These are phyloP conservation scores for Pantelozetes paolii DNA, from an alignment of 2,888 invertebrate species.

Conservation along the genomic window DNA sequence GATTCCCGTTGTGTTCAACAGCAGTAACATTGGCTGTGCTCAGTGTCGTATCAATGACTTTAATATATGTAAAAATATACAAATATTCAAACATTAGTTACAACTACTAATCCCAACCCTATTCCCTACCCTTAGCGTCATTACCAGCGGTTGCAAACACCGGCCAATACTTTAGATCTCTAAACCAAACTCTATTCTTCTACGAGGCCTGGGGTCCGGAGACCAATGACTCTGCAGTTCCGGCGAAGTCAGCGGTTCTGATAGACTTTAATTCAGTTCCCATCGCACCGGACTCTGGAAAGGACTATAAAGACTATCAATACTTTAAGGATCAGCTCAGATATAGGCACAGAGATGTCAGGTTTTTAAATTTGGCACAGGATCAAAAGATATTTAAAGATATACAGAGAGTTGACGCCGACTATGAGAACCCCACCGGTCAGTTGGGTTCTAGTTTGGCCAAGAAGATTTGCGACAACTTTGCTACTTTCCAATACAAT, in stretches of 20 bases:
- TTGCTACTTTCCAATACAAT: constrained; percentile 44
- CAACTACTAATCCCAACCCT: background rate
- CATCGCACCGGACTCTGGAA: background rate
- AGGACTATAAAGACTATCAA: constrained; percentile 32
- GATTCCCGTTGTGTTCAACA: constrained; percentile 22
- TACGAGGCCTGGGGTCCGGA: constrained; percentile 34
- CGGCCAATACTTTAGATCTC: constrained; percentile 18
- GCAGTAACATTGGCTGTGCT: constrained; percentile 11
- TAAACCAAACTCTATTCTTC: constrained; percentile 35
- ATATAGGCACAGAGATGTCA: constrained; percentile 32
- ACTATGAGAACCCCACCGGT: constrained; percentile 3
- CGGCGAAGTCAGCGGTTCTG: constrained; percentile 30
- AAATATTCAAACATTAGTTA: background rate
- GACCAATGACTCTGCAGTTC: background rate
- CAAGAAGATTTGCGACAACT: constrained; percentile 45
- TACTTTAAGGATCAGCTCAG: constrained; percentile 33
- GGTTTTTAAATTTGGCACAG: background rate
- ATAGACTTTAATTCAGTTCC: constrained; percentile 32
- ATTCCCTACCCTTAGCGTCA: background rate
- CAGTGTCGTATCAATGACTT: constrained; percentile 21
- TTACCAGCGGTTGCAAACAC: background rate
- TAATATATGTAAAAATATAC: constrained; percentile 1
- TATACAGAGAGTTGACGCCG: background rate
- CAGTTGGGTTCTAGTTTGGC: constrained; percentile 16
- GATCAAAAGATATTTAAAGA: constrained; percentile 36